Evolutionary conservation across 2,797 vertebrate genomes (phyloP).

Genomic region (Manis pentadactyla): DNA sequence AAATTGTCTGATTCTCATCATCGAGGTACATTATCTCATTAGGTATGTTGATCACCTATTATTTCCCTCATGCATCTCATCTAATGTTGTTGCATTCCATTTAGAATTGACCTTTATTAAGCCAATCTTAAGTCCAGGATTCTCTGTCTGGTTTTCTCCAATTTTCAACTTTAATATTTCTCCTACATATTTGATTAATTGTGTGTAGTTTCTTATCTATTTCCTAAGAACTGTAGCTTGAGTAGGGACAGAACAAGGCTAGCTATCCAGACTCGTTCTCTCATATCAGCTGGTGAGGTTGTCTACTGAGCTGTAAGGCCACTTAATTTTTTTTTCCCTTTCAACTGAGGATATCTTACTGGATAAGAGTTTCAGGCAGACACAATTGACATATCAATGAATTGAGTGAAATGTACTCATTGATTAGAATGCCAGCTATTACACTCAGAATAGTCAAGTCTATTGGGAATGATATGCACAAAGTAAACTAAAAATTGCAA

Average conservation of each 20-base stretch:
- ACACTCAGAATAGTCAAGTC: conserved; percentile 1
- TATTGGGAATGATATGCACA: neutral
- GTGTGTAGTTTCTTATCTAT: neutral
- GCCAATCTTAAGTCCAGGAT: neutral
- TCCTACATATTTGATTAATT: neutral
- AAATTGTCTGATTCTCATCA: neutral
- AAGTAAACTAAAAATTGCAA: neutral
- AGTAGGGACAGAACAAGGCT: neutral
- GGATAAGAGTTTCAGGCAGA: conserved; percentile 55
- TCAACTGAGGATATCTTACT: neutral
- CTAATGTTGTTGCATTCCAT: neutral
- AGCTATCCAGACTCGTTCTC: neutral
- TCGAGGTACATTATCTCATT: neutral
- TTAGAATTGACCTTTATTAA: neutral
- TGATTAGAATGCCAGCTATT: conserved; percentile 1
- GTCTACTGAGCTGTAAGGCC: neutral
- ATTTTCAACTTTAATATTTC: neutral
- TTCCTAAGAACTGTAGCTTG: neutral
- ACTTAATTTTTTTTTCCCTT: conserved; percentile 44
- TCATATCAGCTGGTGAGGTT: neutral
- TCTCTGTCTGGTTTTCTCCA: neutral
- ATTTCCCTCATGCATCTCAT: neutral
- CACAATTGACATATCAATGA: neutral
- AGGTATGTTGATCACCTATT: neutral
- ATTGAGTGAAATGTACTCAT: neutral